Evolutionary conservation across 2,797 vertebrate species (phyloP).

Genomic region (Phylloscopus collybita): DNA sequence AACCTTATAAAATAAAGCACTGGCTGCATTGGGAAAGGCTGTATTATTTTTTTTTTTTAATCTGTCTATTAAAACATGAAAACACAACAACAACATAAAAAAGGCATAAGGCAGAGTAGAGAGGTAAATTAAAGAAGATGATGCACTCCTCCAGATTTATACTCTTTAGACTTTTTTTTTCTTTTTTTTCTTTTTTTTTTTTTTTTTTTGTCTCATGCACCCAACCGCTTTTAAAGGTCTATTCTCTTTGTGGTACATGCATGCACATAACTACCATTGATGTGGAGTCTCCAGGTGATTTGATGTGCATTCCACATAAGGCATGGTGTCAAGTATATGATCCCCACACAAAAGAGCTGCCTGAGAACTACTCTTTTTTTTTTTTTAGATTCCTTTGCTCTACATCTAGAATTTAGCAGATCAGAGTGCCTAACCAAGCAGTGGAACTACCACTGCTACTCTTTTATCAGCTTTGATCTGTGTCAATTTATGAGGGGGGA

Average conservation of each 20-base stretch:
- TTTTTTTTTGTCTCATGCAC: background rate
- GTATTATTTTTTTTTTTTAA: background rate
- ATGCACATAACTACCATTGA: conserved; percentile 67
- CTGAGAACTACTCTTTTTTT: conserved; percentile 33
- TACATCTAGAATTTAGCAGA: conserved; percentile 36
- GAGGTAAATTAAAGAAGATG: background rate
- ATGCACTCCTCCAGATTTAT: background rate
- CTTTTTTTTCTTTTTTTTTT: background rate
- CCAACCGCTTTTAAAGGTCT: conserved; percentile 52
- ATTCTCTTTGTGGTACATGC: conserved; percentile 59
- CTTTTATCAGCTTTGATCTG: conserved; percentile 31
- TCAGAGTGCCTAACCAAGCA: conserved; percentile 57
- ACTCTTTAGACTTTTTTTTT: background rate
- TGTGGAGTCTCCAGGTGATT: conserved; percentile 68
- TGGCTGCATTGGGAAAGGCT: background rate
- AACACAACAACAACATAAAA: background rate
- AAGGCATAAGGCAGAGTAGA: background rate
- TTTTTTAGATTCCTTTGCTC: conserved; percentile 37
- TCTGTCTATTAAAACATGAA: background rate
- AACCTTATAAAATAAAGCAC: conserved; percentile 28
- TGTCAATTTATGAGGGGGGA: background rate
- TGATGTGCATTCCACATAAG: conserved; percentile 72
- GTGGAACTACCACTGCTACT: conserved; percentile 17
- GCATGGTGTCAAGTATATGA: conserved; percentile 68
- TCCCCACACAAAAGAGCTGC: conserved; percentile 54